A percentile compares a stretch with the other conserved stretches of the same genome.
phyloP scores from a whole-genome alignment of 2,113 vertebrate genomes.

The Datnioides undecimradiatus region DNA sequence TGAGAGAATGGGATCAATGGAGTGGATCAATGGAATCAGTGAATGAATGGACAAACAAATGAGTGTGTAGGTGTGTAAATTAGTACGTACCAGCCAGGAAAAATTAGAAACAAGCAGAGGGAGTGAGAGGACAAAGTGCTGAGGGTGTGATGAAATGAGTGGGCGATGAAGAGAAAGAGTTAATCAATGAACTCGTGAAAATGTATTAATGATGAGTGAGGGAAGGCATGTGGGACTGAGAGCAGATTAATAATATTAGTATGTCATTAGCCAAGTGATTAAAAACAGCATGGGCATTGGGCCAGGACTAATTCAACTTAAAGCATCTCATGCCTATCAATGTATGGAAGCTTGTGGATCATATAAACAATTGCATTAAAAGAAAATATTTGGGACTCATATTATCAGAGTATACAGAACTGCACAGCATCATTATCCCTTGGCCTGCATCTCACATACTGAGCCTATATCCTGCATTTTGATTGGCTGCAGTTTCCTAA shows the following conservation, averaged over 20 bases:
- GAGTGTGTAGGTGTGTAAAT: constrained; percentile 60
- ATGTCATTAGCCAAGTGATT: constrained; percentile 46
- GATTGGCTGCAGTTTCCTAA: too few species aligned
- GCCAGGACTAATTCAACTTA: constrained; percentile 28
- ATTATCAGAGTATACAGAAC: too few species aligned
- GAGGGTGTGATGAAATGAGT: constrained; percentile 38
- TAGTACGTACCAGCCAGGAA: constrained; percentile 25
- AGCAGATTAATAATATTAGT: constrained; percentile 46
- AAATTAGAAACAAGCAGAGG: constrained; percentile 43
- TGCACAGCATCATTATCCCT: too few species aligned
- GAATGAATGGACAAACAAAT: constrained; percentile 70
- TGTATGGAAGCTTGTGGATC: not conserved
- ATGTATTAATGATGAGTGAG: constrained; percentile 48
- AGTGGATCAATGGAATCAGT: constrained; percentile 56
- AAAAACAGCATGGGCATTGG: constrained; percentile 20
- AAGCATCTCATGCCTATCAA: constrained; percentile 18
- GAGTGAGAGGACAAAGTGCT: constrained; percentile 34
- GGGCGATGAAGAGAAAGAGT: constrained; percentile 54
- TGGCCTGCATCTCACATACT: too few species aligned
- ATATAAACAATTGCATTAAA: constrained; percentile 4
- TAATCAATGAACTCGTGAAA: constrained; percentile 59
- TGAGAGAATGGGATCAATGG: constrained; percentile 55
- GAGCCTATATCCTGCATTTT: too few species aligned
- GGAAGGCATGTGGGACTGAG: constrained; percentile 11
- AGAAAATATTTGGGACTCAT: too few species aligned